Evolutionary conservation across 2,888 invertebrate species (phyloP).

Genomic region (Stenurella melanura): DNA sequence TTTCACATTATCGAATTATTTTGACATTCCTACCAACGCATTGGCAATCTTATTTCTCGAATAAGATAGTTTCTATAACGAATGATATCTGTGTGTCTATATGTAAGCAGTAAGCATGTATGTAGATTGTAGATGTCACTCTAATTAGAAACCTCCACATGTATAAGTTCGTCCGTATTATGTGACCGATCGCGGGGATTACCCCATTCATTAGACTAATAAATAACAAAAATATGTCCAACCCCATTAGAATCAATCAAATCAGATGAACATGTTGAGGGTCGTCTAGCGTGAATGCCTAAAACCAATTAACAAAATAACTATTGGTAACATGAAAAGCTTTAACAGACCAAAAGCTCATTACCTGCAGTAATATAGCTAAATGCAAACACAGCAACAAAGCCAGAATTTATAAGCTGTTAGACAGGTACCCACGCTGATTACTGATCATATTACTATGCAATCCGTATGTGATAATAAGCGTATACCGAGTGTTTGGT

Average conservation of each 20-base stretch:
- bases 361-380: constrained; percentile 52
- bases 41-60: too few relatives aligned
- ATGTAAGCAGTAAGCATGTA: too few relatives aligned
- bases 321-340: constrained; percentile 62
- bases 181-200: background rate
- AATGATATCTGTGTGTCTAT: too few relatives aligned
- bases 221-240: constrained; percentile 30
- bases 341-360: constrained; percentile 64
- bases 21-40: too few relatives aligned
- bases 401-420: constrained; percentile 62
- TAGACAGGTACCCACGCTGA: constrained; percentile 66
- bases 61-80: too few relatives aligned
- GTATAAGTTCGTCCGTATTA: background rate
- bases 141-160: background rate
- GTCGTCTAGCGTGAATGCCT: constrained; percentile 45
- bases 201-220: constrained; percentile 17
- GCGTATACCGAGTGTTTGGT: constrained; percentile 61
- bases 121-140: too few relatives aligned
- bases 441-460: constrained; percentile 61
- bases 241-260: constrained; percentile 31
- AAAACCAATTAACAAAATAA: constrained; percentile 58
- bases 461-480: constrained; percentile 61
- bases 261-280: constrained; percentile 38
- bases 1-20: too few relatives aligned
- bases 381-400: constrained; percentile 66